Evolutionary conservation across 2,113 vertebrate species (phyloP).

Genomic region (Psephotus haematonotus): DNA sequence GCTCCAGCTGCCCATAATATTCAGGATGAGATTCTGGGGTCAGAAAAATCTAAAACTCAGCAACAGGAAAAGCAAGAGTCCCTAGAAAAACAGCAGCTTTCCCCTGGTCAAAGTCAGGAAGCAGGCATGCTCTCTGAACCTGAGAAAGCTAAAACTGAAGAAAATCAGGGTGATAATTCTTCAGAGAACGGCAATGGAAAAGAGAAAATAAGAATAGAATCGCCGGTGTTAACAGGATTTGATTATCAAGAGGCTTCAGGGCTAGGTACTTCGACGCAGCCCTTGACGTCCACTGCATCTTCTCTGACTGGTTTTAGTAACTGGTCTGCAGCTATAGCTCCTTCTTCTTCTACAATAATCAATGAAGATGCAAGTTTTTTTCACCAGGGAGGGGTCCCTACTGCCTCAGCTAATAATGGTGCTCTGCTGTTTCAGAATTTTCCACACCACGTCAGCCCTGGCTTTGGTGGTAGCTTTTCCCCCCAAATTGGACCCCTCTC

Average conservation of each 20-base stretch:
- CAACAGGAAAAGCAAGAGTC: slow-evolving; percentile 95
- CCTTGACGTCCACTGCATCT: slow-evolving; percentile 90
- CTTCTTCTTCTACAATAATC: slow-evolving; percentile 93
- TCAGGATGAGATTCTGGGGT: slow-evolving; percentile 98
- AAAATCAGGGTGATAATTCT: slow-evolving; percentile 86
- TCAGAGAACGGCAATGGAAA: slow-evolving; percentile 88
- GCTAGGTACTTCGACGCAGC: slow-evolving; percentile 89
- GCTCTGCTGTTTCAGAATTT: slow-evolving; percentile 98
- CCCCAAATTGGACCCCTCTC: slow-evolving; percentile 95
- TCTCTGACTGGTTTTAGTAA: slow-evolving; percentile 96
- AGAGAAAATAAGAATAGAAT: slow-evolving; percentile 94
- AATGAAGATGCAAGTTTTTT: slow-evolving; percentile 98
- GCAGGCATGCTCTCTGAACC: slow-evolving; percentile 88
- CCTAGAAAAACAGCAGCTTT: slow-evolving; percentile 93
- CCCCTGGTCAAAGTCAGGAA: slow-evolving; percentile 90
- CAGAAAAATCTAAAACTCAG: slow-evolving; percentile 95
- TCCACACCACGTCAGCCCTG: slow-evolving; percentile 93
- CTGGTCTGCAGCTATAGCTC: slow-evolving; percentile 96
- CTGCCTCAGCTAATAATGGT: slow-evolving; percentile 91
- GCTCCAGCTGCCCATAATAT: slow-evolving; percentile 93
- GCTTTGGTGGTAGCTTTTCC: slow-evolving; percentile 96
- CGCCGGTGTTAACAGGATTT: slow-evolving; percentile 92
- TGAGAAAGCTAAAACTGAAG: slow-evolving; percentile 87
- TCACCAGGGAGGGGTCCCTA: slow-evolving; percentile 86
- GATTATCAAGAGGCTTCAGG: slow-evolving; percentile 95